Evolutionary conservation across 2,797 vertebrate species (phyloP), one percentile per base, ranked within the genome.

Genomic region (Melanotaenia nigrans): DNA sequence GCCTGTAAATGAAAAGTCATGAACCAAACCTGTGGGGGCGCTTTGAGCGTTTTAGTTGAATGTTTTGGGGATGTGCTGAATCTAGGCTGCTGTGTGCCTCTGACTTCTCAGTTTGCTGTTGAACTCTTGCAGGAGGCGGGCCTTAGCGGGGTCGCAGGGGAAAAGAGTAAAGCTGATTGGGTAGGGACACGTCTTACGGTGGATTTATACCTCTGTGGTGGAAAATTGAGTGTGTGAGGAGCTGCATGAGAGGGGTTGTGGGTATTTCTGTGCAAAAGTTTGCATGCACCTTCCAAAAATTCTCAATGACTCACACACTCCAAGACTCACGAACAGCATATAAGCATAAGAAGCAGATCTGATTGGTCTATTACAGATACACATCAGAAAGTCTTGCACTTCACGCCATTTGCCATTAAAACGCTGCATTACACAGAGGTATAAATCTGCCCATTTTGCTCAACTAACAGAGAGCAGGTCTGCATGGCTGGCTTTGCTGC

Each of bases 91-190:
- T 91, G 84, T 93, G 89, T 91, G 90, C 87, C 91, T 90, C 88
- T 93, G 84, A 91, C 86, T 85, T 93, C 86, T 93, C 88, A 93
- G 92, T 93, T 88, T 93, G 92, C 91, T 93, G 92, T 93, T 91
- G 90, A 91, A 91, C 91, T 93, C 91, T 94, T 94, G 85, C 93
- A 94, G 93, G 92, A 93, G 90, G 92, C 92, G 90, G 93, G 92
- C 93, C 91, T 90, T 94, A 93, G 92, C 90, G 92, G 91, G 93
- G 92, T 88, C 89, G 86, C 88, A 84, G 92, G 91, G 91, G 91
- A 90, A 92, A 93, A 92, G 88, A 90, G 82, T 93, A 94, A 93
- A 94, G 92, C 92, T 89, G 93, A 94, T 91, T 92, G 93, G 93
- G 93, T 94, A 94, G 92, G 92, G 91, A 93, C 88, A 87, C 92